Conservation (phyloP, 2,797 vertebrate species). For the Tympanoctomys barrerae region DNA sequence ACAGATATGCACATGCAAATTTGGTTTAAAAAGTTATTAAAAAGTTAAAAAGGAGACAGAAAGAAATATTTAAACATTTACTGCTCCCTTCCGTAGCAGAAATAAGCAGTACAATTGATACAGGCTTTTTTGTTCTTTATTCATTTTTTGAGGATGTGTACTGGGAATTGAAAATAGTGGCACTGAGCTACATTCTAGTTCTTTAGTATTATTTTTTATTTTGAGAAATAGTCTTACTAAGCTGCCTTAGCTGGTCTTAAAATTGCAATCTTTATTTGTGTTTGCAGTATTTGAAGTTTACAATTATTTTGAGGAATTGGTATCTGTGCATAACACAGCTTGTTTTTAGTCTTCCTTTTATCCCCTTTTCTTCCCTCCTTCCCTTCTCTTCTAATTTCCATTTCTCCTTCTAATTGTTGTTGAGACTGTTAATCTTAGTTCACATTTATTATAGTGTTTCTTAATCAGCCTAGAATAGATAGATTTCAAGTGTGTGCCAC, state of each 20-base stretch:
- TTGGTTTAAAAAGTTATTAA: too few relatives aligned
- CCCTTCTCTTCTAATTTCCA: not conserved
- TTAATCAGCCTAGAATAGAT: not conserved
- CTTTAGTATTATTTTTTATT: not conserved
- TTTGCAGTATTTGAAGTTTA: not conserved
- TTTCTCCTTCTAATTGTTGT: not conserved
- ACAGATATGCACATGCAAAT: too few relatives aligned
- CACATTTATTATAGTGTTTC: not conserved
- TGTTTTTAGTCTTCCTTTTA: not conserved
- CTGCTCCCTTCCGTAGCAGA: too few relatives aligned
- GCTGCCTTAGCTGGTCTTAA: not conserved
- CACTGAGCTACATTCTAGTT: not conserved
- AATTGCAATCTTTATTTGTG: not conserved
- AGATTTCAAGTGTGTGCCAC: not conserved
- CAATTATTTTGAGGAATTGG: not conserved
- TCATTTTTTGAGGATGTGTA: not conserved
- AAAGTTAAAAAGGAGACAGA: too few relatives aligned
- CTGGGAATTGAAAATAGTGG: not conserved
- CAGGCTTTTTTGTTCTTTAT: too few relatives aligned
- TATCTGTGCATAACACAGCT: not conserved
- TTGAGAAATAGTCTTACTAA: not conserved
- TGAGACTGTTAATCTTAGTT: not conserved
- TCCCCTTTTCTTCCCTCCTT: not conserved
- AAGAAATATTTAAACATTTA: too few relatives aligned
- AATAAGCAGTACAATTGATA: too few relatives aligned